Base-by-base conservation (phyloP, 2,888 invertebrate species). In the Meganola albula region DNA sequence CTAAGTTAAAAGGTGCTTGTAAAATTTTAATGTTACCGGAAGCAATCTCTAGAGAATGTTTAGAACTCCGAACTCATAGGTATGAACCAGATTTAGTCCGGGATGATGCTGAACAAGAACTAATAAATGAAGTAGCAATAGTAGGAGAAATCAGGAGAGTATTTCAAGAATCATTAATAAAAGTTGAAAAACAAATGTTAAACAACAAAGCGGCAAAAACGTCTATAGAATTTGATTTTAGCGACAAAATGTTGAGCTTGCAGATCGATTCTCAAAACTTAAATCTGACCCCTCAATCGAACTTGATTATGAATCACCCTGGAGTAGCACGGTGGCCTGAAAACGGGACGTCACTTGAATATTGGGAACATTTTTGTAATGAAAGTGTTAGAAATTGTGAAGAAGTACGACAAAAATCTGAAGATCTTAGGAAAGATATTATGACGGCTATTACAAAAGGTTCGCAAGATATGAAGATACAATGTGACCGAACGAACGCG, bases 161-260 rank as follows among this genome's bases (percentile, higher is more conserved):
- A 1, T 88, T 93, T 35, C 75, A 80, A 14, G 84, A 89, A 31
- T 91, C 90, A 0, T 67, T 92, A 23, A 82, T 83, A 7, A 91
- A 92, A 63, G 90, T 93, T 1, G 90, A 93, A 44, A 72, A 80
- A 13, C 93, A 94, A 66, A 87, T 93, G 63, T 62, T 85, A n/a
- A 90, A 90, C 53, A 91, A 95, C 58, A 92, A 91, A 60, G 91
- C 93, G 3, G 92, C 92, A 0, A 96, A 96, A 64, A 85, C 90
- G 23, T 88, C 91, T 11, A 77, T 96, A 37, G 97, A 97, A 74
- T 89, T 89, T 48, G 96, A 97, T 66, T 97, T 96, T 95, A 93
- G 95, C 48, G 95, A 97, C 65, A 97, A 97, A 75, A 90, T 89
- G 58, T 88, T 92, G 24, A 85, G 93, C 0, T 89, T 93, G 51